Evolutionary conservation across 2,113 vertebrate genomes (phyloP).

Genomic region (Oreocharis arfaki): DNA sequence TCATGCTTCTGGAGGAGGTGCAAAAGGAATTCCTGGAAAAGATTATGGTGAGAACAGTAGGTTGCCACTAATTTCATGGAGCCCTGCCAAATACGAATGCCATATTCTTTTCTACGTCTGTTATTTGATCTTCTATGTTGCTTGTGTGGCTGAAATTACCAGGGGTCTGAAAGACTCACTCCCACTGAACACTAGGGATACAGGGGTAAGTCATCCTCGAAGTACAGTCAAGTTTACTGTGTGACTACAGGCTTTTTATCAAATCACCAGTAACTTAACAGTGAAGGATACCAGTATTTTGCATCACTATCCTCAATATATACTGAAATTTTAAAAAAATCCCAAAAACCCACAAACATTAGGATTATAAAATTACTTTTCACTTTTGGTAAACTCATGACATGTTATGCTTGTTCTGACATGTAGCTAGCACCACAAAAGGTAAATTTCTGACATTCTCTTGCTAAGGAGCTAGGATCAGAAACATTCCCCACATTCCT

Average conservation of each 20-base stretch:
- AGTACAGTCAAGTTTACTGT: not conserved
- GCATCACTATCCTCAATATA: not conserved
- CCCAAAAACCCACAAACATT: not conserved
- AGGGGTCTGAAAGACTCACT: not conserved
- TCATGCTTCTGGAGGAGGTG: not conserved
- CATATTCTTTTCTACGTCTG: not conserved
- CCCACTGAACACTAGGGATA: not conserved
- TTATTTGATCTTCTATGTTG: not conserved
- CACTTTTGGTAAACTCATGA: not conserved
- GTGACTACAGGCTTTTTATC: not conserved
- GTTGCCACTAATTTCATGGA: not conserved
- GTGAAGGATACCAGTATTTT: not conserved
- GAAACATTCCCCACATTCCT: not conserved
- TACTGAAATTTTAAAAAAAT: not conserved
- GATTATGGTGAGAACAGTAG: conserved; percentile 49
- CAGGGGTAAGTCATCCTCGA: not conserved
- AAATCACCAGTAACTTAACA: not conserved
- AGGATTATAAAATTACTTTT: not conserved
- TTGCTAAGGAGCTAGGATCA: not conserved
- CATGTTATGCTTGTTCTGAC: not conserved
- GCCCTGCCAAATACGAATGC: not conserved
- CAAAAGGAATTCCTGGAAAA: not conserved
- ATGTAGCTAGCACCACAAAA: not conserved
- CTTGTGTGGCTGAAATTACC: not conserved
- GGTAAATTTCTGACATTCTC: not conserved